phyloP scores from a whole-genome alignment of 2,797 vertebrate genomes.

The Xenentodon cancila region DNA sequence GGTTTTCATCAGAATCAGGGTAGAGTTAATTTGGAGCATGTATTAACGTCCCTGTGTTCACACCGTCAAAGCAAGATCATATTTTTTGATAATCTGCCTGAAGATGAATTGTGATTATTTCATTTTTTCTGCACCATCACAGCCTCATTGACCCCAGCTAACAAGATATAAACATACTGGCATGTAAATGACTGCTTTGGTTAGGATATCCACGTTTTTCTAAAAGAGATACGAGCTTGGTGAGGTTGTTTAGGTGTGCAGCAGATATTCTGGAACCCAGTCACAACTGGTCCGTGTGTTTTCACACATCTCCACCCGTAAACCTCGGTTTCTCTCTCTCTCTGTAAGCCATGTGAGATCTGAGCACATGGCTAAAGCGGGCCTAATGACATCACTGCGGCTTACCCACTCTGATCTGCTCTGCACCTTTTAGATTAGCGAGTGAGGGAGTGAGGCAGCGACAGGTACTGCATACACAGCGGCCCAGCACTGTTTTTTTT shows the following conservation, averaged over 20 bases:
- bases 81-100: no score
- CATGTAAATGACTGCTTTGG: background rate
- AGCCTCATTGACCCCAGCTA: no score
- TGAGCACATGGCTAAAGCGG: constrained; percentile 86
- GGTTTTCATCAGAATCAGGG: no score
- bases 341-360: constrained; percentile 83
- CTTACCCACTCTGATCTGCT: constrained; percentile 41
- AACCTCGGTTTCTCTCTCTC: constrained; percentile 26
- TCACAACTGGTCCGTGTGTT: background rate
- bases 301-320: constrained; percentile 13
- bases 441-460: background rate
- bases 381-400: constrained; percentile 73
- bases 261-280: background rate
- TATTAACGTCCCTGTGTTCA: no score
- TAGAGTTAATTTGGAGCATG: no score
- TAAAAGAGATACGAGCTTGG: background rate
- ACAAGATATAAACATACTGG: background rate
- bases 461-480: constrained; percentile 7
- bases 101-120: no score
- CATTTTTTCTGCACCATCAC: no score
- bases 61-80: no score
- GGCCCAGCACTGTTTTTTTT: constrained; percentile 7
- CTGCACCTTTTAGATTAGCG: constrained; percentile 36
- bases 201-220: background rate
- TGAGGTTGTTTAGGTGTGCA: background rate